Percentiles rank a stretch among this genome's conserved stretches.
Evolutionary conservation across 2,797 vertebrate genomes (phyloP).

Genomic region (Hapalemur alaotrensis): DNA sequence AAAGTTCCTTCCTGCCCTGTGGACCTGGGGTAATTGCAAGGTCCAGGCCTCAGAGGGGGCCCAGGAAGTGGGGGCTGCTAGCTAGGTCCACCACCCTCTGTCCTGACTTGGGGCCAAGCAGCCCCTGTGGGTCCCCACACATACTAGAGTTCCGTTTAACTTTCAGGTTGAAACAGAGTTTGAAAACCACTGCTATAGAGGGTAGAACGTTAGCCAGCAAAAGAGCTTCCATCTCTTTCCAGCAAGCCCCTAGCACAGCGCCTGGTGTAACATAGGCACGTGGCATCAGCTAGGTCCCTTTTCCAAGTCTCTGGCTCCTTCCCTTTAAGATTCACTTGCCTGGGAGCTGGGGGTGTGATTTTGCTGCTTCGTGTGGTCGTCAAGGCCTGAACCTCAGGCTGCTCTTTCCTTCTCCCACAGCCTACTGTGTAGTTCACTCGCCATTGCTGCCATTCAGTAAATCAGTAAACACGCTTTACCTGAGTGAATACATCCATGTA

Average conservation of each 20-base stretch:
- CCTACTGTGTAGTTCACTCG: neutral
- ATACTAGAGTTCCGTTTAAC: neutral
- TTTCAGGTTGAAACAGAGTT: neutral
- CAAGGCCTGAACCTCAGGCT: neutral
- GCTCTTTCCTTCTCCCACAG: neutral
- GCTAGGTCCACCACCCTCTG: fast-evolving
- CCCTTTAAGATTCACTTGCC: neutral
- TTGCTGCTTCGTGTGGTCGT: neutral
- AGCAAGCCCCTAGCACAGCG: neutral
- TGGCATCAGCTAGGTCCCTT: neutral
- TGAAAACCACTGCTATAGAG: neutral
- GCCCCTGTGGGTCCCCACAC: neutral
- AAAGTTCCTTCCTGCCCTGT: neutral
- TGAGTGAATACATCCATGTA: neutral
- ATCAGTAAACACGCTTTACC: neutral
- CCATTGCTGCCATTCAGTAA: fast-evolving
- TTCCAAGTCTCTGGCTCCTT: neutral
- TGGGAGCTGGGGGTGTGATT: too few relatives aligned
- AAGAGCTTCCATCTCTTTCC: neutral
- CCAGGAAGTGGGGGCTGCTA: neutral
- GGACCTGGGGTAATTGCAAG: neutral
- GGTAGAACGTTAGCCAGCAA: neutral
- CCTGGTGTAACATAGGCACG: neutral
- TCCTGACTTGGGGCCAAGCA: too few relatives aligned
- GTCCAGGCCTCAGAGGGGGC: neutral